These are phyloP conservation scores for Hirtodrosophila duncani DNA, from an alignment of 2,888 invertebrate species.

Conservation along the genomic window DNA sequence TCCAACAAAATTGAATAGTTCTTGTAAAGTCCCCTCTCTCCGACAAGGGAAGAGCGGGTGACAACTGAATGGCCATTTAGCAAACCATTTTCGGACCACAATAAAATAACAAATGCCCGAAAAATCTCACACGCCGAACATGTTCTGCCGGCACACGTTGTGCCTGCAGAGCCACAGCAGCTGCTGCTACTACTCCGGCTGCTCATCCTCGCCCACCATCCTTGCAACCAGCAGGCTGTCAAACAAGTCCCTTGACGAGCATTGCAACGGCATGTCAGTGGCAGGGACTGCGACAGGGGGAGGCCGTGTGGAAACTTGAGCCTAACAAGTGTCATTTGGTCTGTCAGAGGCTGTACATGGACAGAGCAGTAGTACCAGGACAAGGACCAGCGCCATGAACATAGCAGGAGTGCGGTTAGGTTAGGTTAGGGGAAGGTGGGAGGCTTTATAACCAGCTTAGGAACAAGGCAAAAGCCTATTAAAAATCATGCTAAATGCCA, in stretches of 20 bases:
- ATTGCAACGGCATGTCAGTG: constrained; percentile 52
- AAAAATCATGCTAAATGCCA: constrained; percentile 69
- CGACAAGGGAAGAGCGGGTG: no score
- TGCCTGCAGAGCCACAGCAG: constrained; percentile 3
- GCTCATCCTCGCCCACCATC: constrained; percentile 7
- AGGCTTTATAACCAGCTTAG: constrained; percentile 42
- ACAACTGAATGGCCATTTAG: no score
- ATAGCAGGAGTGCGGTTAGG: constrained; percentile 40
- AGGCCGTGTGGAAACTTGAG: constrained; percentile 44
- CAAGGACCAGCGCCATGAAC: constrained; percentile 17
- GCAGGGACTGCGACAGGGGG: constrained; percentile 7
- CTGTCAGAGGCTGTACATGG: constrained; percentile 55
- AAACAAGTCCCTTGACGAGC: constrained; percentile 66
- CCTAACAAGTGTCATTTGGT: constrained; percentile 67
- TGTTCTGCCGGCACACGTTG: constrained; percentile 54
- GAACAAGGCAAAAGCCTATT: constrained; percentile 60
- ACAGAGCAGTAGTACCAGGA: constrained; percentile 4
- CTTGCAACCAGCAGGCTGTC: constrained; percentile 51
- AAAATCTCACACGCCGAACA: constrained; percentile 66
- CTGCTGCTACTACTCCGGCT: constrained; percentile 1
- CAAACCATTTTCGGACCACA: constrained; percentile 62
- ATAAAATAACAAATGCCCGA: constrained; percentile 70
- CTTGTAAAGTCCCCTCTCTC: no score
- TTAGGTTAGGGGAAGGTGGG: constrained; percentile 38
- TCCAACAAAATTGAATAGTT: no score